phyloP scores from a whole-genome alignment of 2,888 invertebrate species.

The Orthosia gothica region DNA sequence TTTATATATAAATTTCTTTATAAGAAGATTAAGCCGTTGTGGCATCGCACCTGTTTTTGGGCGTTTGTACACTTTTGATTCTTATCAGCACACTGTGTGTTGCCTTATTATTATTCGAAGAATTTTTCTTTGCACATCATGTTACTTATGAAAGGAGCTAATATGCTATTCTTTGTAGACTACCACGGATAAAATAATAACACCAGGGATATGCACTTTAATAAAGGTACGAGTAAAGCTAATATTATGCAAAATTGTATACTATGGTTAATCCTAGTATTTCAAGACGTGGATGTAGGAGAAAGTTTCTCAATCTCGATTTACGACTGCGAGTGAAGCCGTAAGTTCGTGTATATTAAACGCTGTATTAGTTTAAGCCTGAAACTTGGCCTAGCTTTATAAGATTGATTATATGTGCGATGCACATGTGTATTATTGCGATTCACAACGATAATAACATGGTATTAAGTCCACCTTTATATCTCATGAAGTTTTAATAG shows the following conservation, averaged over 20 bases:
- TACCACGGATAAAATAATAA: background rate
- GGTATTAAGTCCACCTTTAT: too few relatives aligned
- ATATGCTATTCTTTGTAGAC: background rate
- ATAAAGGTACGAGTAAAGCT: constrained; percentile 11
- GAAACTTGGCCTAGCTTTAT: constrained; percentile 55
- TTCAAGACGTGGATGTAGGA: constrained; percentile 30
- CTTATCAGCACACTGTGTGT: background rate
- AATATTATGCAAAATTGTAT: constrained; percentile 15
- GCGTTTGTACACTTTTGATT: background rate
- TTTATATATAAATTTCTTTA: too few relatives aligned
- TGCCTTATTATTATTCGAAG: background rate
- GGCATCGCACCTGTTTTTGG: background rate
- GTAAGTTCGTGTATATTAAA: constrained; percentile 64
- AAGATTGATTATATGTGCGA: too few relatives aligned
- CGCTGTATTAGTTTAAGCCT: constrained; percentile 40
- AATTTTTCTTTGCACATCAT: background rate
- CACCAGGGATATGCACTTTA: constrained; percentile 18
- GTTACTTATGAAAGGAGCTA: background rate
- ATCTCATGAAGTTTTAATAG: too few relatives aligned
- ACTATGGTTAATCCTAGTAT: constrained; percentile 13
- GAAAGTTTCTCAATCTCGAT: constrained; percentile 65
- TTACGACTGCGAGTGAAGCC: constrained; percentile 54
- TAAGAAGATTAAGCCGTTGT: too few relatives aligned
- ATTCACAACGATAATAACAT: too few relatives aligned
- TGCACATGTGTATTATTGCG: too few relatives aligned